Evolutionary conservation across 1,140 invertebrate genomes (phyloP).

Genomic region (Orussus abietinus): DNA sequence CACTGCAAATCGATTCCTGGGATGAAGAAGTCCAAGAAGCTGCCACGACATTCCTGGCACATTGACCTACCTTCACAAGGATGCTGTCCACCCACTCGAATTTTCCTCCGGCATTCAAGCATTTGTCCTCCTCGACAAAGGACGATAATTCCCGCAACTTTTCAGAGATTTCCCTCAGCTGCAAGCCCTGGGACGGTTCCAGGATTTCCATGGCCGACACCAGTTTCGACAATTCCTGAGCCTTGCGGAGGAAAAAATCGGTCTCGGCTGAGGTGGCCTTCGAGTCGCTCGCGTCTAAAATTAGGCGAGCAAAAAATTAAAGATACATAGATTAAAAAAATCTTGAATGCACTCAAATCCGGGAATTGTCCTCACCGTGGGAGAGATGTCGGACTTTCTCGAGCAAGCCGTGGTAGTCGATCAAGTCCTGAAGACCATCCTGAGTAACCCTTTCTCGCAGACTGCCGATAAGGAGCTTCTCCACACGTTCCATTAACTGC

Average conservation of each 20-base stretch:
- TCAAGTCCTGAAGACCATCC: constrained; percentile 26
- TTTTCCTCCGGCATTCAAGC: constrained; percentile 74
- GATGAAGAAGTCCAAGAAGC: neutral
- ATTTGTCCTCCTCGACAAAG: constrained; percentile 53
- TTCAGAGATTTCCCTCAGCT: constrained; percentile 45
- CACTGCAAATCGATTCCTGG: constrained; percentile 53
- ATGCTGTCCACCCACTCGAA: constrained; percentile 98
- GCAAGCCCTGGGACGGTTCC: constrained; percentile 1
- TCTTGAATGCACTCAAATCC: neutral
- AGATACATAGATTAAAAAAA: neutral
- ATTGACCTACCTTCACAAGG: constrained; percentile 71
- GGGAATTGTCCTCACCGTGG: constrained; percentile 30
- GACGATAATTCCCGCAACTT: constrained; percentile 35
- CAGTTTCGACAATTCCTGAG: constrained; percentile 31
- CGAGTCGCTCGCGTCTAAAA: constrained; percentile 24
- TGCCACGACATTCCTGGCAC: too few species aligned
- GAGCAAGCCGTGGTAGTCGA: constrained; percentile 31
- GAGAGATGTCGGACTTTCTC: constrained; percentile 33
- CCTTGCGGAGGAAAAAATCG: constrained; percentile 54
- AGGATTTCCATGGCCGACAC: constrained; percentile 29
- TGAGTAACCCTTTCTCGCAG: constrained; percentile 28
- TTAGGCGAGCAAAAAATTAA: too few species aligned
- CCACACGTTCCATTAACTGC: constrained; percentile 45
- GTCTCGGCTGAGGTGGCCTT: constrained; percentile 54
- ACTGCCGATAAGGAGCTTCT: constrained; percentile 27